Evolutionary conservation across 2,888 invertebrate genomes (phyloP).

Genomic region (Pandemis corylana): DNA sequence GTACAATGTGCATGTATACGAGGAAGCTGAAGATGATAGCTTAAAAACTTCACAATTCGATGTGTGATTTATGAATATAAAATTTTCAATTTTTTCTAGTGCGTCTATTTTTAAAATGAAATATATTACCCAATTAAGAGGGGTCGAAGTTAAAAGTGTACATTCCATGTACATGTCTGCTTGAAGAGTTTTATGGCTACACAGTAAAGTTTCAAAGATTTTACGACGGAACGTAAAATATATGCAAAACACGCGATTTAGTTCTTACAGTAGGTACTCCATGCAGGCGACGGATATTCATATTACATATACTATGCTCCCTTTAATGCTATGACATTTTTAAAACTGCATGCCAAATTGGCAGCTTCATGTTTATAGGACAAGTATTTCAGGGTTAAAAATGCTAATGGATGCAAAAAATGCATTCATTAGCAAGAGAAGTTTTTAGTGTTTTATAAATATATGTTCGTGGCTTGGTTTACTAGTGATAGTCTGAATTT

Average conservation of each 20-base stretch:
- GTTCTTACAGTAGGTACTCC: constrained; percentile 46
- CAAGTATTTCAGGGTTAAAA: background rate
- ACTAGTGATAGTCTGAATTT: too few species aligned
- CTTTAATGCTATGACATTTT: background rate
- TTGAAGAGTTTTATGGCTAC: constrained; percentile 61
- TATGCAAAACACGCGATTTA: constrained; percentile 62
- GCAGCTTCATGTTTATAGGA: background rate
- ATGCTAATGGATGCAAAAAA: constrained; percentile 3
- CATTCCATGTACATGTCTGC: constrained; percentile 41
- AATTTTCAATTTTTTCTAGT: too few species aligned
- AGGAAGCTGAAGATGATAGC: too few species aligned
- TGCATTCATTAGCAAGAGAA: background rate
- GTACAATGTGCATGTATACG: too few species aligned
- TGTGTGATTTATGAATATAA: too few species aligned
- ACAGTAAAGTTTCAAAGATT: constrained; percentile 74
- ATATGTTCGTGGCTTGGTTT: background rate
- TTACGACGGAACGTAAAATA: constrained; percentile 72
- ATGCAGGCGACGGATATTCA: constrained; percentile 41
- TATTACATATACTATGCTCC: constrained; percentile 10
- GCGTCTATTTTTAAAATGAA: background rate
- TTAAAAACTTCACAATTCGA: too few species aligned
- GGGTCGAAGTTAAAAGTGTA: constrained; percentile 36
- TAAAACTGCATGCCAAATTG: constrained; percentile 6
- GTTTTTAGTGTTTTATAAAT: background rate
- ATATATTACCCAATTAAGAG: constrained; percentile 17